A percentile compares a stretch with the other conserved stretches of the same genome.
Evolutionary conservation across 2,888 invertebrate genomes (phyloP).

Genomic region (Caenorhabditis uteleia): DNA sequence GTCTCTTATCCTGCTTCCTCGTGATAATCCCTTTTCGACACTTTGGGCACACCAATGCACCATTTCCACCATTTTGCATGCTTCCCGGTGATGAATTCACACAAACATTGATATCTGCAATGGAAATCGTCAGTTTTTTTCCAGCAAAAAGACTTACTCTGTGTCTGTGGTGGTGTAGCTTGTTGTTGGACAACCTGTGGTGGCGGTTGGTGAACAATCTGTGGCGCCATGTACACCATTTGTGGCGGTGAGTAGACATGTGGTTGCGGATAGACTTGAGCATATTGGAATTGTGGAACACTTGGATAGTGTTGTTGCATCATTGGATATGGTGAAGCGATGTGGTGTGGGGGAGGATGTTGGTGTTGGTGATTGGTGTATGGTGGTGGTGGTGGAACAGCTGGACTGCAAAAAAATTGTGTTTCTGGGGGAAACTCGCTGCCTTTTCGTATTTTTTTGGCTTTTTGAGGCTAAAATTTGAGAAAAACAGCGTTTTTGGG

Average conservation of each 20-base stretch:
- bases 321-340: constrained; percentile 1
- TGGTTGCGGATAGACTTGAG: neutral
- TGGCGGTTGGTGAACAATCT: neutral
- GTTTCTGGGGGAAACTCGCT: neutral
- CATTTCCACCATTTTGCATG: neutral
- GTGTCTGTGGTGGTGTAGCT: neutral
- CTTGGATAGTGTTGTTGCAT: constrained; percentile 14
- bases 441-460: neutral
- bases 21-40: constrained; percentile 35
- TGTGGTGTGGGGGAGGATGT: constrained; percentile 7
- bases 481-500: neutral
- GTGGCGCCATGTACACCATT: constrained; percentile 12
- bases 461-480: neutral
- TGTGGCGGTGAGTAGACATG: constrained; percentile 4
- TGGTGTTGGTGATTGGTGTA: constrained; percentile 1
- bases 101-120: constrained; percentile 1
- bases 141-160: neutral
- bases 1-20: constrained; percentile 12
- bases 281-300: too few species aligned
- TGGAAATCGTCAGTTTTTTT: neutral
- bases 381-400: neutral
- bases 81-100: constrained; percentile 2
- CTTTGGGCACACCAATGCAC: constrained; percentile 27
- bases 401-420: neutral
- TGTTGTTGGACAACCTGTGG: neutral